These are phyloP conservation scores for Podargus strigoides DNA, from an alignment of 2,797 vertebrate species.

Conservation along the genomic window DNA sequence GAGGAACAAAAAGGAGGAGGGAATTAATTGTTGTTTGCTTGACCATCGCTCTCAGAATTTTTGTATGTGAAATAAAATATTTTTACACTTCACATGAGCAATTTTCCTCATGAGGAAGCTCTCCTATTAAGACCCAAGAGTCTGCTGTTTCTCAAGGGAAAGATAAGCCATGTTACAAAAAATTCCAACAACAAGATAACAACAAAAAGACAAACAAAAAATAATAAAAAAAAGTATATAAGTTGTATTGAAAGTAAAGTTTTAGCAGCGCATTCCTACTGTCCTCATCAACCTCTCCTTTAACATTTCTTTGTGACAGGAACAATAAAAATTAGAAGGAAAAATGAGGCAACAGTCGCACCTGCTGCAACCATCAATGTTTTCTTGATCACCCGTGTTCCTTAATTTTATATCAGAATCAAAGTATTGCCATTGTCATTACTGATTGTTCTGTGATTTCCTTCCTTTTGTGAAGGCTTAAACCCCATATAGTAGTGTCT, in stretches of 20 bases:
- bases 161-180: neutral
- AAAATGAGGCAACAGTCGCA: neutral
- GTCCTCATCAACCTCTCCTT: neutral
- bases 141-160: neutral
- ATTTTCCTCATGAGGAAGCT: neutral
- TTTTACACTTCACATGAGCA: neutral
- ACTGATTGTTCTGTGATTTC: neutral
- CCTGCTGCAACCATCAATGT: rapidly evolving
- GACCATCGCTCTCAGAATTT: neutral
- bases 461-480: neutral
- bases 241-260: neutral
- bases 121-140: neutral
- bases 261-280: neutral
- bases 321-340: neutral
- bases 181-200: too few species aligned
- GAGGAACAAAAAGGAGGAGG: neutral
- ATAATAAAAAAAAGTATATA: rapidly evolving
- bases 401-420: neutral
- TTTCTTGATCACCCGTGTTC: neutral
- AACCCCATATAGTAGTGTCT: neutral
- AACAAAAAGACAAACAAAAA: neutral
- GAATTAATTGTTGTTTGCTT: neutral
- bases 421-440: neutral
- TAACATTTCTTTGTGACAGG: neutral
- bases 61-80: neutral